Evolutionary conservation across 2,113 vertebrate species (phyloP).

Genomic region (Petaurus breviceps): DNA sequence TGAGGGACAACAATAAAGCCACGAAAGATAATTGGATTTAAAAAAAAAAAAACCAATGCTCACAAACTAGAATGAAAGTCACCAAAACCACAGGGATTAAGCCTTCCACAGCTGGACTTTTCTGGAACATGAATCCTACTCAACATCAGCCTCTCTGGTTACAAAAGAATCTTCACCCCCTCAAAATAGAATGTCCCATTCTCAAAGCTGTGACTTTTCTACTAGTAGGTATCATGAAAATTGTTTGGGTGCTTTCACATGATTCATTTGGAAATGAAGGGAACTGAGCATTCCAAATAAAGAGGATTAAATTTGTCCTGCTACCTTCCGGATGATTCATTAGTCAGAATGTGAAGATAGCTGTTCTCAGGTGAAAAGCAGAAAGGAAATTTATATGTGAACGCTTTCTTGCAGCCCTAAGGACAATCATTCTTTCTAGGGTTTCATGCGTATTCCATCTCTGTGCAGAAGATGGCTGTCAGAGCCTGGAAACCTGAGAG

Average conservation of each 20-base stretch:
- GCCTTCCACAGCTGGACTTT: neutral
- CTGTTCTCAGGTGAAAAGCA: constrained; percentile 61
- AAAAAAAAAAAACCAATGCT: neutral
- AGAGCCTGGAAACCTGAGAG: neutral
- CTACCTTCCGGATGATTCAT: constrained; percentile 73
- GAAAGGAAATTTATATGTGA: constrained; percentile 48
- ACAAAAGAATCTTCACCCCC: constrained; percentile 43
- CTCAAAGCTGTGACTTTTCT: constrained; percentile 26
- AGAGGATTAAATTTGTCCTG: constrained; percentile 78
- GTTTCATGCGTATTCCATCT: neutral
- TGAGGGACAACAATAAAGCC: neutral
- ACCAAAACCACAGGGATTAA: neutral
- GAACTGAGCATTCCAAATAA: constrained; percentile 77
- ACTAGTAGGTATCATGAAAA: constrained; percentile 63
- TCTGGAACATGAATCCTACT: neutral
- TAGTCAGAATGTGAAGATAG: constrained; percentile 77
- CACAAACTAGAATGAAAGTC: neutral
- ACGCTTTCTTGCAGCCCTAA: constrained; percentile 26
- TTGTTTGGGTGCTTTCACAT: constrained; percentile 78
- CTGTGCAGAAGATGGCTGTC: neutral
- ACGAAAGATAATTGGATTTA: neutral
- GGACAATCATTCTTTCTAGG: neutral
- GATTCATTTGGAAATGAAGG: constrained; percentile 69
- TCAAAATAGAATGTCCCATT: constrained; percentile 50
- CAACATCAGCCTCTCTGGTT: neutral